Percentiles rank a stretch among this genome's conserved stretches.
Conservation (phyloP, 2,797 vertebrate species). For the Apogon hyalosoma region DNA sequence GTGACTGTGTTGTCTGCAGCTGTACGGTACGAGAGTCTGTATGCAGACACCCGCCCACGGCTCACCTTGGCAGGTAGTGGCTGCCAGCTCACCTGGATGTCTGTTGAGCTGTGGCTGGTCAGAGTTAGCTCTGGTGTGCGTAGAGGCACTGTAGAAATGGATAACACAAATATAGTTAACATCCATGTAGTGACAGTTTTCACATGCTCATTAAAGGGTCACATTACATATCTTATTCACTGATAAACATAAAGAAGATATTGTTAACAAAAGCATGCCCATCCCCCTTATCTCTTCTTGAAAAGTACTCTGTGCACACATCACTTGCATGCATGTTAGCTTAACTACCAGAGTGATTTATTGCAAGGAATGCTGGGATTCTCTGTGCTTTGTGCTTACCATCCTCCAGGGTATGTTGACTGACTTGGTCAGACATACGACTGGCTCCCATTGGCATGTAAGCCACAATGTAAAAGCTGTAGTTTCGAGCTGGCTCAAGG, state of each 20-base stretch:
- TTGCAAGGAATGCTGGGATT: slow-evolving; percentile 65
- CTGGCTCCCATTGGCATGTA: slow-evolving; percentile 99
- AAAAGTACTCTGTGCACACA: slow-evolving; percentile 56
- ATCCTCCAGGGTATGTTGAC: slow-evolving; percentile 94
- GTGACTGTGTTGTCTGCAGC: slow-evolving; percentile 86
- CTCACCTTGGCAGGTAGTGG: slow-evolving; percentile 90
- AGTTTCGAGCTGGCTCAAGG: slow-evolving; percentile 94
- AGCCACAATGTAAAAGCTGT: slow-evolving; percentile 97
- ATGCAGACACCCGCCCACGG: slow-evolving; percentile 89
- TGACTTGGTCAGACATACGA: slow-evolving; percentile 97
- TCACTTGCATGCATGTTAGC: slow-evolving; percentile 48
- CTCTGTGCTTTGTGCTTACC: slow-evolving; percentile 84
- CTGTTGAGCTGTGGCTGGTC: slow-evolving; percentile 91
- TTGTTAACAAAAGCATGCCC: slow-evolving; percentile 11
- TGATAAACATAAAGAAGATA: slow-evolving; percentile 5
- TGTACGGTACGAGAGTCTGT: slow-evolving; percentile 91
- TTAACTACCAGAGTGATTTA: slow-evolving; percentile 71
- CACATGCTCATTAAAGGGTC: slow-evolving; percentile 5
- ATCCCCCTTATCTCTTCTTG: slow-evolving; percentile 31
- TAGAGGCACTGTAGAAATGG: slow-evolving; percentile 87
- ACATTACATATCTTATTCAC: background rate
- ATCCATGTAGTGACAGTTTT: background rate
- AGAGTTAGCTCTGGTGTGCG: slow-evolving; percentile 94
- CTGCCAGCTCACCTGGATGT: slow-evolving; percentile 95
- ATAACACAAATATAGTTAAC: slow-evolving; percentile 14